phyloP scores from a whole-genome alignment of 2,113 vertebrate species.

The Peromyscus californicus region DNA sequence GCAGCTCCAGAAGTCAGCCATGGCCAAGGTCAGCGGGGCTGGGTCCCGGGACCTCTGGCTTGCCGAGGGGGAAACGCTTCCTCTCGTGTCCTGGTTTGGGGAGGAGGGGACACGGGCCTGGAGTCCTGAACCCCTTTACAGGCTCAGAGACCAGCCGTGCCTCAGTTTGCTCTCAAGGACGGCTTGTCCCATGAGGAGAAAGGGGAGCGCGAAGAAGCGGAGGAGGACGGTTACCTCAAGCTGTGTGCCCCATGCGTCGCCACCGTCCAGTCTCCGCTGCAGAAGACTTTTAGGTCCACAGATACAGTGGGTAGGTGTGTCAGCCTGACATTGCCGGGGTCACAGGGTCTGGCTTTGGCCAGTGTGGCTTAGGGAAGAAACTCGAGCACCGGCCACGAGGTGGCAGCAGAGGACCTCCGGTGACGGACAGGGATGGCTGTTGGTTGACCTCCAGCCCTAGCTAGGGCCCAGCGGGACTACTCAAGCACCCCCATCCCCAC shows the following conservation, averaged over 20 bases:
- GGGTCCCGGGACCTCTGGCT: not conserved
- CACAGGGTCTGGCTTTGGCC: not conserved
- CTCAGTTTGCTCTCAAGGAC: conserved; percentile 54
- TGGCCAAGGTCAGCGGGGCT: conserved; percentile 58
- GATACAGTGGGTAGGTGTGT: conserved; percentile 44
- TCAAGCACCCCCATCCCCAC: no score
- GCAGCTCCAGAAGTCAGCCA: conserved; percentile 37
- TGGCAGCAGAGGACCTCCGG: conserved; percentile 80
- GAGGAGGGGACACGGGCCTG: not conserved
- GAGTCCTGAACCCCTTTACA: not conserved
- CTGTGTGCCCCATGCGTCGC: not conserved
- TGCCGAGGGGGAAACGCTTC: not conserved
- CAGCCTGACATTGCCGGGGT: fast-evolving
- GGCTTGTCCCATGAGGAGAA: not conserved
- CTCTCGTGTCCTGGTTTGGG: not conserved
- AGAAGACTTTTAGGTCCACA: not conserved
- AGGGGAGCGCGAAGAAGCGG: not conserved
- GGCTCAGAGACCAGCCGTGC: not conserved
- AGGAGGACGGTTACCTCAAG: not conserved
- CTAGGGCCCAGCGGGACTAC: not conserved
- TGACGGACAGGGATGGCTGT: not conserved
- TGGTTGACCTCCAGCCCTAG: not conserved
- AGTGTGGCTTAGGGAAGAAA: fast-evolving
- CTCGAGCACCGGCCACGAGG: conserved; percentile 72
- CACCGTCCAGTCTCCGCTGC: not conserved